Conservation (phyloP, 1,140 invertebrate species). For the Apis florea region DNA sequence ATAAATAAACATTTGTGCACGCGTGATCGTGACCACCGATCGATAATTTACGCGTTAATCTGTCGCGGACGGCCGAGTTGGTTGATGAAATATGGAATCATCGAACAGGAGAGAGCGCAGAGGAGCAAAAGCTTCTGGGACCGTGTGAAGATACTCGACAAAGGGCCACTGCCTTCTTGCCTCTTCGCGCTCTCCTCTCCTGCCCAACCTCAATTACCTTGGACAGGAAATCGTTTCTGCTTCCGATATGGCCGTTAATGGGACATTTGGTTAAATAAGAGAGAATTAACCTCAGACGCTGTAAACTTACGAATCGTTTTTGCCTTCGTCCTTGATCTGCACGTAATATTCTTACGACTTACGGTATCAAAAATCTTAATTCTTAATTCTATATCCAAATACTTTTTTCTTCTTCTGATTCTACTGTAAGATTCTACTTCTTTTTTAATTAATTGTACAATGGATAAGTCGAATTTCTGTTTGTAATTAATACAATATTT, state of each 20-base stretch:
- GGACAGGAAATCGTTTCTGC: slow-evolving; percentile 27
- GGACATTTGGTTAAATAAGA: slow-evolving; percentile 44
- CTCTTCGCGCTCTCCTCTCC: slow-evolving; percentile 12
- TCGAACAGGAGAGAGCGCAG: background rate
- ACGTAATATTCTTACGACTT: too few relatives aligned
- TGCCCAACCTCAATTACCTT: slow-evolving; percentile 42
- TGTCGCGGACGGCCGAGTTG: background rate
- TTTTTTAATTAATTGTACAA: too few relatives aligned
- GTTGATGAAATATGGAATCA: slow-evolving; percentile 26
- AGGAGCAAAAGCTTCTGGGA: slow-evolving; percentile 14
- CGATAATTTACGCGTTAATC: slow-evolving; percentile 40
- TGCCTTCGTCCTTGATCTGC: background rate
- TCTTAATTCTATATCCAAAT: too few relatives aligned
- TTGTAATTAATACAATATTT: too few relatives aligned
- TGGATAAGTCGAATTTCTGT: too few relatives aligned
- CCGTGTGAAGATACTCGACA: slow-evolving; percentile 19
- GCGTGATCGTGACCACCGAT: background rate
- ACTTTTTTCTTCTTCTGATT: too few relatives aligned
- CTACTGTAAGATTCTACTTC: too few relatives aligned
- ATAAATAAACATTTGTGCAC: slow-evolving; percentile 30
- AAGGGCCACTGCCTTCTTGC: background rate
- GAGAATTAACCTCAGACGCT: slow-evolving; percentile 17
- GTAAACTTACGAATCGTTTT: slow-evolving; percentile 4
- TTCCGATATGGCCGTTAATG: slow-evolving; percentile 40
- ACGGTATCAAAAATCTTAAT: too few relatives aligned